These are phyloP conservation scores for Babylonia areolata DNA, from an alignment of 1,140 invertebrate species.

Conservation along the genomic window DNA sequence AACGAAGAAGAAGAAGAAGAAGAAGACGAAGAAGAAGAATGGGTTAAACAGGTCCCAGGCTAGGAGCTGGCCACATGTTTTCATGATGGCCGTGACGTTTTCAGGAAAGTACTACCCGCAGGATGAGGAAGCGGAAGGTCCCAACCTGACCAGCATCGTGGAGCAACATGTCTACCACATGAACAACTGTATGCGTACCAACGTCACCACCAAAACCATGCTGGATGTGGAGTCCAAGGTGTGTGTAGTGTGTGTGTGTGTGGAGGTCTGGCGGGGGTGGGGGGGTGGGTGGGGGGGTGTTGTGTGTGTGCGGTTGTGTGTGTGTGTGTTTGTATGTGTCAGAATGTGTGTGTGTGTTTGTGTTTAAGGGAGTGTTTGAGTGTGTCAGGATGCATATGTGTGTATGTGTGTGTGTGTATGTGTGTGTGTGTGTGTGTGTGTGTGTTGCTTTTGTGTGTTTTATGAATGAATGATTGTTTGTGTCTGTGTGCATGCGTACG, in stretches of 20 bases:
- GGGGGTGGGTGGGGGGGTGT: background rate
- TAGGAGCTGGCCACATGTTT: too few species aligned
- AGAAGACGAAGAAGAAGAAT: too few species aligned
- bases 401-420: conserved; percentile 11
- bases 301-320: background rate
- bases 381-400: background rate
- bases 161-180: conserved; percentile 66
- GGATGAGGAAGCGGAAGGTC: conserved; percentile 71
- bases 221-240: conserved; percentile 76
- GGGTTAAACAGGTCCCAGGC: too few species aligned
- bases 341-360: background rate
- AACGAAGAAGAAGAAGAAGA: too few species aligned
- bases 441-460: background rate
- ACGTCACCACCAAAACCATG: conserved; percentile 73
- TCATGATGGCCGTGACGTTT: too few species aligned
- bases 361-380: background rate
- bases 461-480: background rate
- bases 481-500: background rate
- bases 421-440: background rate
- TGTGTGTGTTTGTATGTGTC: conserved; percentile 4
- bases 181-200: conserved; percentile 65
- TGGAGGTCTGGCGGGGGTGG: too few species aligned
- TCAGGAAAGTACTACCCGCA: conserved; percentile 71
- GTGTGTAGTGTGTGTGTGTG: conserved; percentile 25
- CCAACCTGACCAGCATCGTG: conserved; percentile 68